Evolutionary conservation across 2,888 invertebrate genomes (phyloP), one percentile per base, ranked within the genome.

Genomic region (Phasia obesa): DNA sequence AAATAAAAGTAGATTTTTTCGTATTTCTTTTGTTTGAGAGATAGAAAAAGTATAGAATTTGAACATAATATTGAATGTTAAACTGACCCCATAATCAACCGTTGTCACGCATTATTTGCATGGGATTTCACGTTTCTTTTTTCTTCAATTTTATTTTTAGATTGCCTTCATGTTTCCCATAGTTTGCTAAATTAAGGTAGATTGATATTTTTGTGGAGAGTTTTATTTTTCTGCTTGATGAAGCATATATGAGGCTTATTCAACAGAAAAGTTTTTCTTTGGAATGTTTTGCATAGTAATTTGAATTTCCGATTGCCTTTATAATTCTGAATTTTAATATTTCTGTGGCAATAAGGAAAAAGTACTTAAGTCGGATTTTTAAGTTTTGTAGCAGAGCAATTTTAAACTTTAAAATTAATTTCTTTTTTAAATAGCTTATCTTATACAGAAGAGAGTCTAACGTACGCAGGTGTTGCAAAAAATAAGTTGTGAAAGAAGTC

Each of bases 41-140:
- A 42, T 11, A 38, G 2, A n/a, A 44, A 9, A 19, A 27, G 38
- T 15, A 44, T 2, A 44, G 21, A 19, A 25, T 31, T 62, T 25
- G 11, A 51, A 51, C 11, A 75, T 53, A 67, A 59, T 64, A 69
- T 70, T 59, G 27, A 53, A 62, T 81, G 81, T 65, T 81, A 81
- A 81, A 70, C 77, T 79, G 81, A 69, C 77, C 77, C 65, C 71
- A 73, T 81, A 77, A 81, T 77, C 67, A 77, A 73, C 69, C 17
- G 53, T 62, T 81, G 81, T 81, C 81, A 81, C 77, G 81, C 81
- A 81, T 57, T 81, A 67, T 81, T 81, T 76, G 76, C 65, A 71
- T 76, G 73, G 76, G 71, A 76, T 73, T 53, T 67, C 25, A 71
- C 11, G 53, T 62, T 51, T 27, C n/a, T 60, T 49, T 44, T 25